Base-by-base conservation (phyloP, 2,113 vertebrate genomes). In the Hyperopisus bebe region DNA sequence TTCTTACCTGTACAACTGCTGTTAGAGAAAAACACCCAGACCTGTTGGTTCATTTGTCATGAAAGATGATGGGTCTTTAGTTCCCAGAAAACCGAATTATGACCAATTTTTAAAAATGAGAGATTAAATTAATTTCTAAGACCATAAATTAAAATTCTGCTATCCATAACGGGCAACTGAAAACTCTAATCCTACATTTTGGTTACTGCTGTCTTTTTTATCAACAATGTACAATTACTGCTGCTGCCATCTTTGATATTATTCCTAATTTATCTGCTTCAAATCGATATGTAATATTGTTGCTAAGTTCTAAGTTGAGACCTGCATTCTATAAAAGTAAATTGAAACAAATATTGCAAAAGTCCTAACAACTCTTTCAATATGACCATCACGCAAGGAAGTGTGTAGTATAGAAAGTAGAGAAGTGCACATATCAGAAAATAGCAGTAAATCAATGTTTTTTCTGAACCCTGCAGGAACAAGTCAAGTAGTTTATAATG, bases 351-450 rank as follows among this genome's bases (percentile, higher is more conserved):
- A 80, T 48, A 39, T 24, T 53, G 84, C 87, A 91, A 53, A 89
- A 90, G 88, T 90, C 88, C 87, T 5, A 88, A 46, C 42, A 66
- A 86, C 55, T 39, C 51, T 91, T 44, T 31, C 90, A 86, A 91
- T 91, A 74, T 90, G 88, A 92, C 88, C 70, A 66, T 80, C 87
- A 89, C 74, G 89, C 90, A 90, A 89, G 77, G 27, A 11, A 94
- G 93, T 85, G 90, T 86, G 88, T 88, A 35, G 35, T 89, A 50
- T 46, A 55, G 19, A 48, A 80, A 47, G 91, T 90, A 89, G 92
- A 84, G 92, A 92, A 48, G 21, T 93, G 92, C 82, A 90, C 90
- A 90, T 44, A 9, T 90, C 88, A 86, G 42, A 27, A 21, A 10
- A 51, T 24, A 51, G 88, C 15, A 42, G 47, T 27, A 5, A 27